Conservation (phyloP, 1,140 invertebrate genomes). For the Limonius californicus region DNA sequence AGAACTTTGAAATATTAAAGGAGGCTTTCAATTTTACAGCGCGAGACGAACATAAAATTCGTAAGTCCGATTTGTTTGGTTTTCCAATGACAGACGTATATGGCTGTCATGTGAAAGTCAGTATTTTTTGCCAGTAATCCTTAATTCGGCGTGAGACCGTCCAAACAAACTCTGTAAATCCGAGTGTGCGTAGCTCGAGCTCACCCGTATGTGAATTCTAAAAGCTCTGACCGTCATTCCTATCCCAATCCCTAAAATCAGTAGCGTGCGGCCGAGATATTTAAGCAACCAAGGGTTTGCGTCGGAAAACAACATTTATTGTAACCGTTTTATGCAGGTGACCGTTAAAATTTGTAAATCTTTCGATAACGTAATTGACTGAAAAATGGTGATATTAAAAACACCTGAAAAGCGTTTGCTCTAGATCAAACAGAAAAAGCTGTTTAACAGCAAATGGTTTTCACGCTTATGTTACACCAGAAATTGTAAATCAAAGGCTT, state of each 20-base stretch:
- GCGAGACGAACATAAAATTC: neutral
- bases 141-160: constrained; percentile 3
- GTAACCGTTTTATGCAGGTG: too few relatives aligned
- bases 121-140: constrained; percentile 6
- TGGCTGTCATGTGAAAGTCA: neutral
- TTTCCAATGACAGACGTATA: constrained; percentile 5
- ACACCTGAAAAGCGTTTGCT: too few relatives aligned
- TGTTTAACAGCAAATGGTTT: too few relatives aligned
- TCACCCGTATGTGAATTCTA: constrained; percentile 2
- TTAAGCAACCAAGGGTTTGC: too few relatives aligned
- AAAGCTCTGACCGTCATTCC: neutral
- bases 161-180: constrained; percentile 10
- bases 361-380: too few relatives aligned
- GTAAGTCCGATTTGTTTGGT: neutral
- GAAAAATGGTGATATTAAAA: too few relatives aligned
- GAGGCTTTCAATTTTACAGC: neutral
- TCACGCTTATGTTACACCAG: too few relatives aligned
- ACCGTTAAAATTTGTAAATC: too few relatives aligned
- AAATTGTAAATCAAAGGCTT: too few relatives aligned
- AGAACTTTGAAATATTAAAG: constrained; percentile 2
- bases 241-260: neutral
- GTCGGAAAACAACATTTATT: too few relatives aligned
- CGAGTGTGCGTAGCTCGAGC: neutral
- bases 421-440: too few relatives aligned
- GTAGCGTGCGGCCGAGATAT: too few relatives aligned